Conservation (phyloP, 1,140 invertebrate species). For the Drosophila dunni region DNA sequence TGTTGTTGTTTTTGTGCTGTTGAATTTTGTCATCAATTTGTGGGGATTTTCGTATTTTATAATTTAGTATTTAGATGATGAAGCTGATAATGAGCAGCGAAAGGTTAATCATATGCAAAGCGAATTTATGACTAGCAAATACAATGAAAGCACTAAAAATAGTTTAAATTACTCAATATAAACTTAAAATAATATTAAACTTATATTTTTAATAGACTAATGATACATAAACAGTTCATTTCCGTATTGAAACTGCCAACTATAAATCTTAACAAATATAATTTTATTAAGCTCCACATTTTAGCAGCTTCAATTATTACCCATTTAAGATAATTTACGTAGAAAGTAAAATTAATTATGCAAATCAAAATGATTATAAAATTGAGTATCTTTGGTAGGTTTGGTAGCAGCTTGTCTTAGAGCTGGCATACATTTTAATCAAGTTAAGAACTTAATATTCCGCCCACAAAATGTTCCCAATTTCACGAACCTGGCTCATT, state of each 20-base stretch:
- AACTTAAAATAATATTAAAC: background rate
- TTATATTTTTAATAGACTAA: too few species aligned
- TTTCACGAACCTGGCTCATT: constrained; percentile 46
- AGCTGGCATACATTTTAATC: constrained; percentile 50
- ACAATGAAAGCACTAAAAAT: background rate
- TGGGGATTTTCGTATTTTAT: constrained; percentile 15
- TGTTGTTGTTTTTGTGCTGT: background rate
- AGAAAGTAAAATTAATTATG: background rate
- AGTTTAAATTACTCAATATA: background rate
- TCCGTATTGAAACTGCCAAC: too few species aligned
- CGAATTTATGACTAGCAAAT: constrained; percentile 1
- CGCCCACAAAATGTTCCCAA: constrained; percentile 46
- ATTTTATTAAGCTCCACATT: too few species aligned
- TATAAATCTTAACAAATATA: too few species aligned
- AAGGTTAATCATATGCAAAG: background rate
- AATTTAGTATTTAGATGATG: constrained; percentile 23
- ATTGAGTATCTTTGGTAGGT: constrained; percentile 1
- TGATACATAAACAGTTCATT: too few species aligned
- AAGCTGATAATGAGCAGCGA: constrained; percentile 30
- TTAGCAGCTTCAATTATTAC: too few species aligned
- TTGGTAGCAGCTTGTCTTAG: background rate
- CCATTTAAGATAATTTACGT: too few species aligned
- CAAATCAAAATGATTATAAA: constrained; percentile 5
- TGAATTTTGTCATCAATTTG: constrained; percentile 27
- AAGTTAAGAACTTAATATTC: constrained; percentile 26